A percentile compares a stretch with the other conserved stretches of the same genome.
phyloP scores from a whole-genome alignment of 1,140 invertebrate genomes.

The Zaprionus nigranus region DNA sequence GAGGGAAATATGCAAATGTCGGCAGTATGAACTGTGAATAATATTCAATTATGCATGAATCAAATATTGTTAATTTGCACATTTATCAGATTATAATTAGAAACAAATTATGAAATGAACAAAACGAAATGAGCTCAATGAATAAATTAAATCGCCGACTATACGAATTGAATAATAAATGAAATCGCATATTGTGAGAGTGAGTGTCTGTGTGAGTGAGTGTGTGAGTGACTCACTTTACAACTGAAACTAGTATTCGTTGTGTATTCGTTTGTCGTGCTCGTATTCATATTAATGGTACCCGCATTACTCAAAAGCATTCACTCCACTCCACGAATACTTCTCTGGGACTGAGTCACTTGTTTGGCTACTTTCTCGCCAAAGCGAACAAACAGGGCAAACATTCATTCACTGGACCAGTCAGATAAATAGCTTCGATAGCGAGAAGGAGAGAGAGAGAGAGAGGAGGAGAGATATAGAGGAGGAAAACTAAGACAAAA shows the following conservation, averaged over 20 bases:
- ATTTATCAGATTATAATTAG: slow-evolving; percentile 10
- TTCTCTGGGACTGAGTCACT: slow-evolving; percentile 46
- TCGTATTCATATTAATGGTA: slow-evolving; percentile 28
- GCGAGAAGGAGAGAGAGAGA: too few species aligned
- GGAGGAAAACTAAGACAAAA: slow-evolving; percentile 26
- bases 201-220: slow-evolving; percentile 22
- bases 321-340: slow-evolving; percentile 4
- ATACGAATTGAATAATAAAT: not conserved
- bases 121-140: not conserved
- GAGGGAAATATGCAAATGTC: not conserved
- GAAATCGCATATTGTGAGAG: slow-evolving; percentile 2
- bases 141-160: not conserved
- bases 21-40: slow-evolving; percentile 1
- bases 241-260: slow-evolving; percentile 1
- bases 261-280: slow-evolving; percentile 5
- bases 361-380: slow-evolving; percentile 69
- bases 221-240: slow-evolving; percentile 47
- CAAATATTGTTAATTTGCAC: slow-evolving; percentile 12
- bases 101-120: slow-evolving; percentile 7
- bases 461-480: not conserved
- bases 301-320: slow-evolving; percentile 46
- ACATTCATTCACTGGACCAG: slow-evolving; percentile 26
- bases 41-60: slow-evolving; percentile 2
- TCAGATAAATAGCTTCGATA: slow-evolving; percentile 7
- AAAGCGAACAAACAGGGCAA: slow-evolving; percentile 19